Percentiles rank a stretch among this genome's conserved stretches.
Conservation (phyloP, 2,113 vertebrate genomes). For the Podiceps cristatus region DNA sequence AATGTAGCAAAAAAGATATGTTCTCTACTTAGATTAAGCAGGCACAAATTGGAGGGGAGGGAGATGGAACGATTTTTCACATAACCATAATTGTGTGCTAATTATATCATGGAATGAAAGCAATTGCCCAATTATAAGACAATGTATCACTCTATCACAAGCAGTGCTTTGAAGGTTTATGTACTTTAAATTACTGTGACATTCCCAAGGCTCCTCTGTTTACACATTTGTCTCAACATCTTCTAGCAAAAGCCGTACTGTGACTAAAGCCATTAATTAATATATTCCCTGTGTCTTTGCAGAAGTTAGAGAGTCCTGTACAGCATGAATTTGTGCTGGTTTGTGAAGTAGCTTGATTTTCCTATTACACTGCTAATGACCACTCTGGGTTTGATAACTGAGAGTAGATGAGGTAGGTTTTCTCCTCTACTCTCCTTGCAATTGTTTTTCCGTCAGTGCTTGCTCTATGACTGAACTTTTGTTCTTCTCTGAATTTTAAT, state of each 20-base stretch:
- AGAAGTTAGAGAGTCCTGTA: slow-evolving; percentile 12
- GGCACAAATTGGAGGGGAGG: slow-evolving; percentile 53
- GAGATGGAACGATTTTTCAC: slow-evolving; percentile 60
- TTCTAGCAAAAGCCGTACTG: slow-evolving; percentile 42
- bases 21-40: slow-evolving; percentile 40
- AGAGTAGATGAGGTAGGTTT: neutral
- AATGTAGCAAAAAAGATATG: neutral
- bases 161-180: slow-evolving; percentile 61
- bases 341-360: neutral
- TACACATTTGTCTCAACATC: slow-evolving; percentile 67
- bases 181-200: slow-evolving; percentile 69
- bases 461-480: neutral
- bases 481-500: neutral
- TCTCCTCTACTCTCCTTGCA: neutral
- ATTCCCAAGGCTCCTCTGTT: slow-evolving; percentile 67
- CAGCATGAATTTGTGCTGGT: neutral
- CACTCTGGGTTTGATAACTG: neutral
- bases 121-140: slow-evolving; percentile 69
- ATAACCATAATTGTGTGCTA: slow-evolving; percentile 68
- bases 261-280: slow-evolving; percentile 62
- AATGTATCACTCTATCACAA: slow-evolving; percentile 65
- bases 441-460: neutral
- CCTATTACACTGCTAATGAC: neutral
- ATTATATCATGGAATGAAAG: slow-evolving; percentile 67
- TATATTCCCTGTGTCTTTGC: slow-evolving; percentile 22